Evolutionary conservation across 2,113 vertebrate species (phyloP), one percentile per base, ranked within the genome.

Genomic region (Oophaga pumilio): DNA sequence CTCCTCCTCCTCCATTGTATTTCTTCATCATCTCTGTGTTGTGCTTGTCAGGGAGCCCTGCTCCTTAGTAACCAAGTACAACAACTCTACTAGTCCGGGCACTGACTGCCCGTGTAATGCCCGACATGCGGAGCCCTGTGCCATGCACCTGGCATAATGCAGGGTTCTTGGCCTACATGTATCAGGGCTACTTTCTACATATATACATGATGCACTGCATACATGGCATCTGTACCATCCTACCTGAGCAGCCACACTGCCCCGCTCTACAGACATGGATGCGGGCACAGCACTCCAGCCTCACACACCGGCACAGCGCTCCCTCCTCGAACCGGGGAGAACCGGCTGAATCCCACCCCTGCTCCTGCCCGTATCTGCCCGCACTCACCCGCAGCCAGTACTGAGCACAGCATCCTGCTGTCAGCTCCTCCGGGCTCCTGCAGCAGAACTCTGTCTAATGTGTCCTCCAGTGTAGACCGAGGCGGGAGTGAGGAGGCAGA

Each of bases 21-120:
- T 53, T 28, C 73, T 87, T 73, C 79, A 64, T 76, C 62, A 50
- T 15, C 78, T 82, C 57, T 77, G 84, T 82, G 78, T 71, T 64
- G 78, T 90, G 24, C 88, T 77, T 79, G 89, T 84, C 9, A 87
- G 89, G 82, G 79, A 89, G 88, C 89, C 85, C 8, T 33, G 91
- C 89, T 90, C 90, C 92, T 87, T 85, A 90, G 94, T 88, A 89
- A 92, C 93, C 17, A 83, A 89, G 71, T 5, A 74, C 91, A 71
- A 83, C 89, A 86, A 80, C 82, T 71, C 84, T 90, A 56, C 85
- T 85, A 49, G 73, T 56, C 56, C n/a, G 22, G 68, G 69, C 69
- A 49, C 15, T 18, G 69, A 73, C 69, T 73, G 9, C 15, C 68
- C 53, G 7, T 56, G 53, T 56, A 56, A 43, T 73, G 68, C 8